Evolutionary conservation across 1,140 invertebrate genomes (phyloP).

Genomic region (Drosophila pectinifera): DNA sequence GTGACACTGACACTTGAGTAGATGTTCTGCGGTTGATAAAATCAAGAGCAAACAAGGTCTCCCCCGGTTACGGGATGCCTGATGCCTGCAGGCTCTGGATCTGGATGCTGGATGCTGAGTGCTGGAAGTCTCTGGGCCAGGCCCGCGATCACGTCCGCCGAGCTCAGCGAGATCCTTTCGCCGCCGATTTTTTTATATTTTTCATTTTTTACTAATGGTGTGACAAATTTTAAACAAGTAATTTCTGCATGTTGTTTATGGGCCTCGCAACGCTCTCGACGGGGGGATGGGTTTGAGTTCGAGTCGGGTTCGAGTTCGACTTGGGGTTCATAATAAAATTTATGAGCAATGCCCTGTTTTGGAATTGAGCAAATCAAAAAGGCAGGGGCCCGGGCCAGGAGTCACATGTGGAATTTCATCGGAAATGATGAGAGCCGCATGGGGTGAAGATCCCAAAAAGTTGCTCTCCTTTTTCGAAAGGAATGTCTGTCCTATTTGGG

Average conservation of each 20-base stretch:
- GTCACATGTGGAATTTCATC: conserved; percentile 39
- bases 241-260: conserved; percentile 84
- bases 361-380: conserved; percentile 50
- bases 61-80: conserved; percentile 22
- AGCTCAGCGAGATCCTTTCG: conserved; percentile 76
- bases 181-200: conserved; percentile 62
- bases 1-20: conserved; percentile 84
- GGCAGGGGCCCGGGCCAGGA: conserved; percentile 12
- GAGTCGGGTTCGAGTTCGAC: conserved; percentile 28
- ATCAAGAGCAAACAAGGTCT: conserved; percentile 79
- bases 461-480: conserved; percentile 37
- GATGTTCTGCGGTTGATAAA: conserved; percentile 84
- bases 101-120: conserved; percentile 4
- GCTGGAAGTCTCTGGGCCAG: conserved; percentile 18
- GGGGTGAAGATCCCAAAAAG: conserved; percentile 35
- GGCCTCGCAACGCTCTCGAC: conserved; percentile 73
- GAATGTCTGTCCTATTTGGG: conserved; percentile 6
- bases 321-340: conserved; percentile 77
- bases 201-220: conserved; percentile 76
- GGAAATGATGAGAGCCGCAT: conserved; percentile 19
- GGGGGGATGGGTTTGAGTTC: conserved; percentile 51
- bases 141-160: conserved; percentile 40
- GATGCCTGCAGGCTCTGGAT: conserved; percentile 11
- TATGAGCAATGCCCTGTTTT: conserved; percentile 73
- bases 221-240: conserved; percentile 84